These are phyloP conservation scores for Poliocrania exsul DNA, from an alignment of 2,797 vertebrate species.

Conservation along the genomic window DNA sequence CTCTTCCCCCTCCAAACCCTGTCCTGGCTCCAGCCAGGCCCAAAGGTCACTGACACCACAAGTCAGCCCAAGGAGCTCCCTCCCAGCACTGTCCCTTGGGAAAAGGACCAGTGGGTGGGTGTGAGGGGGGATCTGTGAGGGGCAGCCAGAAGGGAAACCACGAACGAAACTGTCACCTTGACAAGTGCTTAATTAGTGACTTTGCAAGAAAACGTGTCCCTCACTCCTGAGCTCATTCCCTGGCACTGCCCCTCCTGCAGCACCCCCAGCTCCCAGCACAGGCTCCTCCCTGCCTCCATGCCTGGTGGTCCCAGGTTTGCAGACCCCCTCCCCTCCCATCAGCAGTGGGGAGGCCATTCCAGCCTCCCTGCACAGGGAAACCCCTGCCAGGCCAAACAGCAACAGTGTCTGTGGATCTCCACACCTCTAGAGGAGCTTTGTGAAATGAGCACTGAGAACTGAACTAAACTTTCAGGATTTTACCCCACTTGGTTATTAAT, in stretches of 20 bases:
- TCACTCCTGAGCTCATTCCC: neutral
- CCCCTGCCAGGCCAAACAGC: neutral
- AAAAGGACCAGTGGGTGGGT: neutral
- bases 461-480: neutral
- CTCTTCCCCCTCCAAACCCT: neutral
- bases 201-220: neutral
- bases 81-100: neutral
- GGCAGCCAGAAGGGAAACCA: neutral
- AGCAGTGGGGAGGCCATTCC: neutral
- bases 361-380: neutral
- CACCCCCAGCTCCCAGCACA: rapidly evolving
- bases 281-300: neutral
- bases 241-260: rapidly evolving
- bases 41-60: neutral
- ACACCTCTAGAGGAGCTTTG: neutral
- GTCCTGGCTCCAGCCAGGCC: neutral
- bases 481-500: neutral
- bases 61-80: rapidly evolving
- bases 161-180: neutral
- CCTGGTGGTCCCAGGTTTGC: neutral
- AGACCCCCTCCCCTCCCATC: neutral
- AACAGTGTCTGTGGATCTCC: neutral
- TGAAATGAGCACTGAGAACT: neutral
- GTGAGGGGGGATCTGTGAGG: neutral
- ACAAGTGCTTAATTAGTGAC: neutral